Percentiles rank a stretch among this genome's conserved stretches.
Conservation (phyloP, 1,140 invertebrate species). For the Battus philenor region DNA sequence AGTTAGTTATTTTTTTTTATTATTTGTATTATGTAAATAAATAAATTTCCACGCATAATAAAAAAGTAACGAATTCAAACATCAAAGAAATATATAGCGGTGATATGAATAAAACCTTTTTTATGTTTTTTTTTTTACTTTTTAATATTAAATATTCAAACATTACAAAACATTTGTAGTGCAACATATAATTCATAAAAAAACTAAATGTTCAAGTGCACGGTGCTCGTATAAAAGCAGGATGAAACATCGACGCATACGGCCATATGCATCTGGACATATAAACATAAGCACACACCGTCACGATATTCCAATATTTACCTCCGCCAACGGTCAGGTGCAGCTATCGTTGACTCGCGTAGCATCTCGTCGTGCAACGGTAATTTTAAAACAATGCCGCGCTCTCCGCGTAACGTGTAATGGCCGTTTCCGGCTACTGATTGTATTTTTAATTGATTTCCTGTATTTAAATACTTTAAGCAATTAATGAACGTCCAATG, state of each 20-base stretch:
- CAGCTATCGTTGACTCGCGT: constrained; percentile 2
- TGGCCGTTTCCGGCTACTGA: constrained; percentile 8
- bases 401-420: constrained; percentile 7
- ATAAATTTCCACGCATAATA: too few relatives aligned
- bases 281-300: background rate
- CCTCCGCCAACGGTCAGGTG: background rate
- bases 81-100: too few relatives aligned
- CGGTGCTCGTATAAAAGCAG: too few relatives aligned
- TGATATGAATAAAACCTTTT: too few relatives aligned
- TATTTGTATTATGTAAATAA: too few relatives aligned
- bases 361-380: constrained; percentile 4
- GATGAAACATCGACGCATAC: background rate
- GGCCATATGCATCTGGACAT: background rate
- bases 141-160: too few relatives aligned
- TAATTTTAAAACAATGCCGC: constrained; percentile 13
- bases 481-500: too few relatives aligned
- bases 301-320: background rate
- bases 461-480: background rate
- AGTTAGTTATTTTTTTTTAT: too few relatives aligned
- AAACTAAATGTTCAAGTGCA: background rate
- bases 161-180: background rate
- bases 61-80: too few relatives aligned
- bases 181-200: background rate
- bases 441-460: constrained; percentile 11
- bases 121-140: too few relatives aligned